Evolutionary conservation across 2,888 invertebrate genomes (phyloP).

Genomic region (Leistus spinibarbis): DNA sequence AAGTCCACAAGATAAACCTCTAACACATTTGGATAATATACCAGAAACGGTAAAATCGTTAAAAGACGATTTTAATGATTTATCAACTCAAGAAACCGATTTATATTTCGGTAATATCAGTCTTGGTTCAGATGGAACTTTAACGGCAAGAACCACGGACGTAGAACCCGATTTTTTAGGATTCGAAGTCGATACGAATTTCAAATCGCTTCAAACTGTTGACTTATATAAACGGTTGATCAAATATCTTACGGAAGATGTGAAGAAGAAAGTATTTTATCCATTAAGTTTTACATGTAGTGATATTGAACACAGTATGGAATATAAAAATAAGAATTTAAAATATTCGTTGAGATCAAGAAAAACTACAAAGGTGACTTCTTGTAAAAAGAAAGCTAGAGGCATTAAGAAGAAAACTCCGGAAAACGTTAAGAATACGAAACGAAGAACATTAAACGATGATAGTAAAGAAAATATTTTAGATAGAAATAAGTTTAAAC

Average conservation of each 20-base stretch:
- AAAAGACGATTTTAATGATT: slow-evolving; percentile 5
- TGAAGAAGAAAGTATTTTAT: slow-evolving; percentile 18
- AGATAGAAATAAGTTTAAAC: neutral
- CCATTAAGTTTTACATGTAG: slow-evolving; percentile 18
- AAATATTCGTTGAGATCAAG: slow-evolving; percentile 13
- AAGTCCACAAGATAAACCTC: slow-evolving; percentile 2
- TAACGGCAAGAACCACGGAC: neutral
- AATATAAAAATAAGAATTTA: slow-evolving; percentile 23
- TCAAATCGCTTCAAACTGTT: slow-evolving; percentile 2
- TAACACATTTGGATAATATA: neutral
- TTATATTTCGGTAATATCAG: slow-evolving; percentile 23
- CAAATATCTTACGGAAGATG: slow-evolving; percentile 11
- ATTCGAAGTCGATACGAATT: neutral
- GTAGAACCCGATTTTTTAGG: neutral
- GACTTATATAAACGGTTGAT: slow-evolving; percentile 14
- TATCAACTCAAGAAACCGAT: slow-evolving; percentile 19
- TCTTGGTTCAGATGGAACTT: slow-evolving; percentile 4
- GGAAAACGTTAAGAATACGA: neutral
- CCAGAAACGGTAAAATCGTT: neutral
- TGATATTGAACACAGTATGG: slow-evolving; percentile 12
- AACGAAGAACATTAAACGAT: neutral
- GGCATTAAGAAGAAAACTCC: neutral
- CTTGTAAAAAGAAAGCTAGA: slow-evolving; percentile 22
- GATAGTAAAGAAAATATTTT: neutral
- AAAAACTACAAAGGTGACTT: slow-evolving; percentile 8